These are phyloP conservation scores for Emys orbicularis DNA, from an alignment of 2,797 vertebrate species.

Conservation along the genomic window DNA sequence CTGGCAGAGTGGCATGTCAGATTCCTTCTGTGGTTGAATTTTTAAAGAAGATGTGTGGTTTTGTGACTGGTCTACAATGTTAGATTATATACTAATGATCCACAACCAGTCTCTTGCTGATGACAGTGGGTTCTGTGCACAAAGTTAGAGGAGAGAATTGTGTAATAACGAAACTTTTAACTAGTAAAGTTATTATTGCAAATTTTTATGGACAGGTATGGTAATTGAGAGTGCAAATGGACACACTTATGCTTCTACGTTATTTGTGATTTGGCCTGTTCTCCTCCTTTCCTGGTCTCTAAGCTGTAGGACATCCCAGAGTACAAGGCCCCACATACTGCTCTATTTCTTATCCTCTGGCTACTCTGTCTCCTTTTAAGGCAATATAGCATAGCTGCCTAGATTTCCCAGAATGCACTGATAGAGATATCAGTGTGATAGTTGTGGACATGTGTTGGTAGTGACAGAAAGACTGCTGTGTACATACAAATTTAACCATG, in stretches of 20 bases:
- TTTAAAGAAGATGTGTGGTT: background rate
- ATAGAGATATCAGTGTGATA: background rate
- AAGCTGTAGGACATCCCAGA: background rate
- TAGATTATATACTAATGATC: fast-evolving
- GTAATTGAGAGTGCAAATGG: background rate
- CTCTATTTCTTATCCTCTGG: background rate
- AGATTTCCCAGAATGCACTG: background rate
- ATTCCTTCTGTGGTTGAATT: background rate
- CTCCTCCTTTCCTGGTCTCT: background rate
- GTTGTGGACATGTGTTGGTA: background rate
- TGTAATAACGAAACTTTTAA: background rate
- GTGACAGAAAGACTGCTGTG: background rate
- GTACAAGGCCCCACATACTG: background rate
- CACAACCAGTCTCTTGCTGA: background rate
- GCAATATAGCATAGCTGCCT: background rate
- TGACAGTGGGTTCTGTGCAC: background rate
- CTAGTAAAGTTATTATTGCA: background rate
- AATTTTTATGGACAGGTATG: background rate
- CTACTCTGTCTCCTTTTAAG: background rate
- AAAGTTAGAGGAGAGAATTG: background rate
- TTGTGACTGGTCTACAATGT: background rate
- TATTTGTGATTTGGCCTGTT: background rate
- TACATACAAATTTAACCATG: background rate
- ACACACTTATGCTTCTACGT: background rate
- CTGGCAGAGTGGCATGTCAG: background rate